Percentiles rank a stretch among this genome's conserved stretches.
phyloP scores from a whole-genome alignment of 2,113 vertebrate genomes.

The Smithornis capensis region DNA sequence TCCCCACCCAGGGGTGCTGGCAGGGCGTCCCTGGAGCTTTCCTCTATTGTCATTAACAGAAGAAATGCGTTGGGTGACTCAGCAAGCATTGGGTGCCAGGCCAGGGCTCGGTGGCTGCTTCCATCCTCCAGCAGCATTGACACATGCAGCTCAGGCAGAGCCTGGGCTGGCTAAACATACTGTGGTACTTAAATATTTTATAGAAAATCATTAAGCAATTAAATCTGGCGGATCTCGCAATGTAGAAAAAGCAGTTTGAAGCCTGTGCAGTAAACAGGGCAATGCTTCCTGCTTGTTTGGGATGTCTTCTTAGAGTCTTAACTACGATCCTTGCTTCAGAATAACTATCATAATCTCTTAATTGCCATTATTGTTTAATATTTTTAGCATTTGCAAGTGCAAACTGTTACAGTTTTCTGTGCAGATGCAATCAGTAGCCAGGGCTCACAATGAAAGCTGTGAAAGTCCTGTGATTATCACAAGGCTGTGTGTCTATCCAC shows the following conservation, averaged over 20 bases:
- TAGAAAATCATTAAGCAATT: conserved; percentile 35
- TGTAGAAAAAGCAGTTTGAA: not conserved
- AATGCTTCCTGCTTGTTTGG: not conserved
- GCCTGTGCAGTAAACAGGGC: conserved; percentile 20
- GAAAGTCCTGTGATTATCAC: conserved; percentile 39
- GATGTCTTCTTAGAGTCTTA: conserved; percentile 13
- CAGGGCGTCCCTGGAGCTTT: not conserved
- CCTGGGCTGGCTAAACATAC: not conserved
- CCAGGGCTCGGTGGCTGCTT: not conserved
- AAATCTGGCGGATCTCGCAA: not conserved
- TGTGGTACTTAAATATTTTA: not conserved
- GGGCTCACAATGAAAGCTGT: conserved; percentile 35
- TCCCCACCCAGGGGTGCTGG: not conserved
- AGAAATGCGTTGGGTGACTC: not conserved
- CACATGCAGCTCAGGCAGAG: not conserved
- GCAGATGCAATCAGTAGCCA: conserved; percentile 22
- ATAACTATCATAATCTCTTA: conserved; percentile 58
- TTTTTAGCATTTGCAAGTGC: conserved; percentile 48
- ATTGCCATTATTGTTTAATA: conserved; percentile 63
- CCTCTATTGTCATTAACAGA: not conserved
- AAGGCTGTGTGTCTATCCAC: not conserved
- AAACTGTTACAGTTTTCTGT: conserved; percentile 10
- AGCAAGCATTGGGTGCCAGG: not conserved
- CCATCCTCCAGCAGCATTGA: not conserved
- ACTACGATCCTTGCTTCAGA: conserved; percentile 23